Evolutionary conservation across 1,140 invertebrate genomes (phyloP).

Genomic region (Scaptomyza montana): DNA sequence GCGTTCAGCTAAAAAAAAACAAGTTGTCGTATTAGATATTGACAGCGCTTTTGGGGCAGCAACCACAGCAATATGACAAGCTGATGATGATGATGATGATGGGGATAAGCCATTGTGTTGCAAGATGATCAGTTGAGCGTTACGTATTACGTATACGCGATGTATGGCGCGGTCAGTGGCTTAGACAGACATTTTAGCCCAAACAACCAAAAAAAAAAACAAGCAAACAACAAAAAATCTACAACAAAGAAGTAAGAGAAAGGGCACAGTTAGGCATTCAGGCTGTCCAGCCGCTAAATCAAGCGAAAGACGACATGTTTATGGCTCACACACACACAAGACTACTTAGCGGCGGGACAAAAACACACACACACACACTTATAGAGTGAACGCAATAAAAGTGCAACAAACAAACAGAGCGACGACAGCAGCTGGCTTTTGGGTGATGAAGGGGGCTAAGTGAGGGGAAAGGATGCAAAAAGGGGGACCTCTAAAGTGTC

Average conservation of each 20-base stretch:
- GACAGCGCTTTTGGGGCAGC: constrained; percentile 19
- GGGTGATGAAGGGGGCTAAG: not conserved
- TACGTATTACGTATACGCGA: constrained; percentile 64
- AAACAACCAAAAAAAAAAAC: constrained; percentile 12
- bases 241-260: constrained; percentile 23
- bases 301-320: constrained; percentile 83
- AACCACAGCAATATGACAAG: constrained; percentile 27
- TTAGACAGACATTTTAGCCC: constrained; percentile 55
- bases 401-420: constrained; percentile 78
- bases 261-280: not conserved
- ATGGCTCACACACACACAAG: constrained; percentile 66
- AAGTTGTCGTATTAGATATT: constrained; percentile 13
- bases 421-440: constrained; percentile 43
- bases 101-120: constrained; percentile 57
- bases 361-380: constrained; percentile 44
- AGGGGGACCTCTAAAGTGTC: constrained; percentile 26
- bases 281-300: constrained; percentile 65
- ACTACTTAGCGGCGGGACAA: constrained; percentile 17
- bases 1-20: constrained; percentile 9
- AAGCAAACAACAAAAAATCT: not conserved
- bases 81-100: constrained; percentile 1
- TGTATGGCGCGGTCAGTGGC: constrained; percentile 67
- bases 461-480: not conserved
- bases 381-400: constrained; percentile 73
- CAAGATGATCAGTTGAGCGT: constrained; percentile 22